phyloP scores from a whole-genome alignment of 53 echinoderm and acorn worm genomes.

The Pentamera pediparva region DNA sequence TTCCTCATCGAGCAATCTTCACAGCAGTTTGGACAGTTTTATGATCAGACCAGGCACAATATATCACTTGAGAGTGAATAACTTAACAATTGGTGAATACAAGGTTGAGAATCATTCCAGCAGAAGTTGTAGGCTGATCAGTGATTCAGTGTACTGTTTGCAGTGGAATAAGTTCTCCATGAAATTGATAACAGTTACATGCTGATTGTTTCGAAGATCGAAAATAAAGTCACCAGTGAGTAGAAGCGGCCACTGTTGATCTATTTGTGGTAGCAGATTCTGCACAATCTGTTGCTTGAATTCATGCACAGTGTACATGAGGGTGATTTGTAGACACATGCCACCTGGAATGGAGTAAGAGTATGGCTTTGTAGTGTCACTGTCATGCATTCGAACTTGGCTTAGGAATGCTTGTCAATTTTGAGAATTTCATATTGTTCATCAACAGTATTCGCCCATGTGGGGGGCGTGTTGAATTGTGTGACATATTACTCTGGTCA shows the following conservation, averaged over 20 bases:
- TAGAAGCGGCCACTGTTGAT: not conserved
- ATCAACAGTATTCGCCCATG: not conserved
- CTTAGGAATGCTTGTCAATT: not conserved
- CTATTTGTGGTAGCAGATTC: not conserved
- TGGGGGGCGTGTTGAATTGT: not conserved
- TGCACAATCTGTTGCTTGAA: not conserved
- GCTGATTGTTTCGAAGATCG: not conserved
- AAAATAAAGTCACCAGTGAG: not conserved
- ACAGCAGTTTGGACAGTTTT: slow-evolving; percentile 1
- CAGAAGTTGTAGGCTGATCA: slow-evolving; percentile 14
- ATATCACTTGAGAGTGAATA: not conserved
- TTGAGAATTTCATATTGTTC: not conserved
- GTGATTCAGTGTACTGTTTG: not conserved
- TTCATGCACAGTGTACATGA: not conserved
- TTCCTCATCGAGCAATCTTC: not conserved
- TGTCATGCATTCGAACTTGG: not conserved
- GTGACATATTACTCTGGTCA: not conserved
- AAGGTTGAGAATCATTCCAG: not conserved
- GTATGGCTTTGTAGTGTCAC: not conserved
- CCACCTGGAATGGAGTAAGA: not conserved
- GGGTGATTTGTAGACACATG: not conserved
- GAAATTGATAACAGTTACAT: not conserved
- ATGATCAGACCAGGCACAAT: slow-evolving; percentile 29
- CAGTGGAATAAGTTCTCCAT: not conserved
- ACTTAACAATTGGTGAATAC: slow-evolving; percentile 5